A percentile compares a stretch with the other conserved stretches of the same genome.
phyloP scores from a whole-genome alignment of 1,140 invertebrate species.

The Cydia pomonella region DNA sequence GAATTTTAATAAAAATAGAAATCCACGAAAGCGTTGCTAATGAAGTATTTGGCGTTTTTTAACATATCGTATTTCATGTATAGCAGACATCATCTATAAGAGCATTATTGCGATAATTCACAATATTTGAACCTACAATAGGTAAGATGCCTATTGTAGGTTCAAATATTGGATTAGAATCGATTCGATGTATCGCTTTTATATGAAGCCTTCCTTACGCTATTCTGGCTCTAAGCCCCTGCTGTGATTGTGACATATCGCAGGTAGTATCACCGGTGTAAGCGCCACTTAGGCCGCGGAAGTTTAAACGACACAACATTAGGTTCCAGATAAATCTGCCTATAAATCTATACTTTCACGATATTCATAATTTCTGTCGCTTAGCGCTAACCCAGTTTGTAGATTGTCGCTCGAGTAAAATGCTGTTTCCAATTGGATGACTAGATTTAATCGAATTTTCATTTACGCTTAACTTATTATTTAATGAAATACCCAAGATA shows the following conservation, averaged over 20 bases:
- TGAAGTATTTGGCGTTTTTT: background rate
- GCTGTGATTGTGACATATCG: conserved; percentile 9
- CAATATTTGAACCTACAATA: background rate
- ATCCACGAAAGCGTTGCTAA: too few species aligned
- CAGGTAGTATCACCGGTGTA: background rate
- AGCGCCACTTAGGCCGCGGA: conserved; percentile 9
- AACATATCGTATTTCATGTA: background rate
- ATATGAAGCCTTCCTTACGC: background rate
- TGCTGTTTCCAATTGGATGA: background rate
- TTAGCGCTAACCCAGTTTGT: conserved; percentile 9
- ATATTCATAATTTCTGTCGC: conserved; percentile 17
- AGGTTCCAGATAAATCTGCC: conserved; percentile 12
- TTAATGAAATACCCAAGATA: too few species aligned
- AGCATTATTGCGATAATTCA: background rate
- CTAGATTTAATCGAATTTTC: background rate
- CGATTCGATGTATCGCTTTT: background rate
- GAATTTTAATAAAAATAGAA: background rate
- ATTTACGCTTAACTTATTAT: too few species aligned
- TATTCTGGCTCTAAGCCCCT: background rate
- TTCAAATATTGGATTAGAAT: background rate
- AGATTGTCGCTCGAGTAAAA: background rate
- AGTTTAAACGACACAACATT: conserved; percentile 17
- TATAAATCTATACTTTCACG: conserved; percentile 13
- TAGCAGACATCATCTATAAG: background rate
- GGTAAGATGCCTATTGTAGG: too few species aligned